Conservation (phyloP, 2,888 invertebrate species). For the Aricia artaxerxes region DNA sequence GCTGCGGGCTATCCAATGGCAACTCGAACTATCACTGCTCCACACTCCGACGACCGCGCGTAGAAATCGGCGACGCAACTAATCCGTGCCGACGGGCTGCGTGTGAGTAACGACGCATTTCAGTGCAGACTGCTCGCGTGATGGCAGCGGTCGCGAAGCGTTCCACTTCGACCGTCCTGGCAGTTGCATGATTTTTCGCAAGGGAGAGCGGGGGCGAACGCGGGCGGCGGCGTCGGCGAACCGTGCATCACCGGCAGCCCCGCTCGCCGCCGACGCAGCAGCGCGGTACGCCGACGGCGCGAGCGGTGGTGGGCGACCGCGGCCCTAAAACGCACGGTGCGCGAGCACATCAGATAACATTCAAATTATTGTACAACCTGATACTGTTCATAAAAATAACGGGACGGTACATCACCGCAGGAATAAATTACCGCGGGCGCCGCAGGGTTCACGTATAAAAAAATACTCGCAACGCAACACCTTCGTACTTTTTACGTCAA, state of each 20-base stretch:
- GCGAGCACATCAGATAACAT: slow-evolving; percentile 13
- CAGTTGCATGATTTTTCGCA: slow-evolving; percentile 81
- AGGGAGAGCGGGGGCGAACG: slow-evolving; percentile 69
- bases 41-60: slow-evolving; percentile 61
- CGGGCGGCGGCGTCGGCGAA: slow-evolving; percentile 66
- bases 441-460: background rate
- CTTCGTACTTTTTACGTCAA: background rate
- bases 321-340: slow-evolving; percentile 16
- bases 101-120: slow-evolving; percentile 78
- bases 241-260: slow-evolving; percentile 73
- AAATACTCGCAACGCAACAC: background rate
- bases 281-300: slow-evolving; percentile 56
- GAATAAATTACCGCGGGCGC: background rate
- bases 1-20: slow-evolving; percentile 60
- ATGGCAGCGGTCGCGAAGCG: slow-evolving; percentile 69
- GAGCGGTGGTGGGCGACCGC: slow-evolving; percentile 24
- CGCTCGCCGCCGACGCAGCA: slow-evolving; percentile 49
- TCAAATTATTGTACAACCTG: slow-evolving; percentile 11
- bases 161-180: slow-evolving; percentile 78
- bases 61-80: slow-evolving; percentile 72
- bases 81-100: slow-evolving; percentile 77
- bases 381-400: slow-evolving; percentile 25
- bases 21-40: slow-evolving; percentile 60
- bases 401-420: background rate
- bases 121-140: slow-evolving; percentile 78